Evolutionary conservation across 2,797 vertebrate genomes (phyloP).

Genomic region (Lacerta bilineata): DNA sequence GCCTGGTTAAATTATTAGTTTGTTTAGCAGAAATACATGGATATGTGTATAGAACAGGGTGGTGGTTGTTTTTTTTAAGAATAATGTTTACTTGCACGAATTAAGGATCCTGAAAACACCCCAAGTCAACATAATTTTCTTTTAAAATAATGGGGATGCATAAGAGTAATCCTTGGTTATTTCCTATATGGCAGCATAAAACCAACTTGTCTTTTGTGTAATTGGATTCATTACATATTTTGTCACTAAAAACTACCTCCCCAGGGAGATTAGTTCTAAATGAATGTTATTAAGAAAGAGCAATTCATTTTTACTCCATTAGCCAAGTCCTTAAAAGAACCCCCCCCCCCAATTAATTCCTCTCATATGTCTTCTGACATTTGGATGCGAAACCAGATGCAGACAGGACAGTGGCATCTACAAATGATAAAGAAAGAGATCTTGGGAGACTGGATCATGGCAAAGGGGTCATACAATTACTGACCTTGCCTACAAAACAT

Average conservation of each 20-base stretch:
- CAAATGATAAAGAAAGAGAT: background rate
- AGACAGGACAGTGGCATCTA: background rate
- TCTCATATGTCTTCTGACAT: constrained; percentile 24
- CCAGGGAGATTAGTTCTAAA: constrained; percentile 39
- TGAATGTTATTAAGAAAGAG: constrained; percentile 54
- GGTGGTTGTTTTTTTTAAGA: constrained; percentile 1
- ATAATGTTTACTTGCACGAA: constrained; percentile 10
- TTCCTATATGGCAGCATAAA: constrained; percentile 26
- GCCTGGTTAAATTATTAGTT: background rate
- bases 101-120: constrained; percentile 13
- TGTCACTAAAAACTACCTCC: constrained; percentile 47
- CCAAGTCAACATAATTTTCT: background rate
- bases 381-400: constrained; percentile 17
- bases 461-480: too few species aligned
- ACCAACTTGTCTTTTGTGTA: constrained; percentile 23
- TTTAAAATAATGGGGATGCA: constrained; percentile 11
- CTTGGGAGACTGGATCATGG: background rate
- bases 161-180: constrained; percentile 12
- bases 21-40: constrained; percentile 9
- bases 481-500: too few species aligned
- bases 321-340: constrained; percentile 18
- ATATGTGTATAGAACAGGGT: too few species aligned
- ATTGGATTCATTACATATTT: constrained; percentile 53
- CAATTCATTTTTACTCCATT: constrained; percentile 49
- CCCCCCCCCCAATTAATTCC: constrained; percentile 42